A percentile compares a stretch with the other conserved stretches of the same genome.
These are phyloP conservation scores for Otus sunia DNA, from an alignment of 2,113 vertebrate genomes.

Conservation along the genomic window DNA sequence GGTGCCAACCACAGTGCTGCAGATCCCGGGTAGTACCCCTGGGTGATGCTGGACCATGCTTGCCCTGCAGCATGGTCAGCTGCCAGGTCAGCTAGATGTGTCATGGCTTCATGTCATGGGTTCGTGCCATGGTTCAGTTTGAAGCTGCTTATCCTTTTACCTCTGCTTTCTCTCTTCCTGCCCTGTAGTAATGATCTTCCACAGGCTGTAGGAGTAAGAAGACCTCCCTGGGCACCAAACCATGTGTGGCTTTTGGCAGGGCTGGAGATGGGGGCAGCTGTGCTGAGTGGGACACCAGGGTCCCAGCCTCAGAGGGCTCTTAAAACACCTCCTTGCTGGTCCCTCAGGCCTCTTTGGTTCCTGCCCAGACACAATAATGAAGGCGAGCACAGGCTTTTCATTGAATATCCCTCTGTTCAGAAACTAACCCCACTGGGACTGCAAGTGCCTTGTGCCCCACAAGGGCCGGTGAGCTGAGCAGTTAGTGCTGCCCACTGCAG, in stretches of 20 bases:
- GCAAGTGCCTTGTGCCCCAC: rapidly evolving
- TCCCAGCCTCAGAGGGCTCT: rapidly evolving
- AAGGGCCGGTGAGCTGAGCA: neutral
- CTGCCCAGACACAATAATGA: neutral
- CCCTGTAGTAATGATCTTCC: neutral
- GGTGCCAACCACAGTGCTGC: rapidly evolving
- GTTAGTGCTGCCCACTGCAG: rapidly evolving
- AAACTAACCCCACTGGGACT: neutral
- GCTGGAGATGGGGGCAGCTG: neutral
- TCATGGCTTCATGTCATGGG: rapidly evolving
- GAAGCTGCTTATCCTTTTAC: neutral
- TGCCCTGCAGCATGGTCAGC: neutral
- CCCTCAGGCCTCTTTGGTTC: neutral
- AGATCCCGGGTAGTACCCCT: neutral
- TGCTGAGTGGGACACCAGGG: neutral
- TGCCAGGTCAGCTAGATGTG: neutral
- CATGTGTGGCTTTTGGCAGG: neutral
- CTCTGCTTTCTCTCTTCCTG: neutral
- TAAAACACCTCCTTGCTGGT: neutral
- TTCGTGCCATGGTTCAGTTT: neutral
- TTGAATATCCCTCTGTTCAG: neutral
- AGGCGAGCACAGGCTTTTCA: neutral
- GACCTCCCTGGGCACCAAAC: neutral
- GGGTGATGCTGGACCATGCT: neutral
- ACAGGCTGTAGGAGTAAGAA: neutral